Evolutionary conservation across 1,140 invertebrate genomes (phyloP).

Genomic region (Penaeus indicus): DNA sequence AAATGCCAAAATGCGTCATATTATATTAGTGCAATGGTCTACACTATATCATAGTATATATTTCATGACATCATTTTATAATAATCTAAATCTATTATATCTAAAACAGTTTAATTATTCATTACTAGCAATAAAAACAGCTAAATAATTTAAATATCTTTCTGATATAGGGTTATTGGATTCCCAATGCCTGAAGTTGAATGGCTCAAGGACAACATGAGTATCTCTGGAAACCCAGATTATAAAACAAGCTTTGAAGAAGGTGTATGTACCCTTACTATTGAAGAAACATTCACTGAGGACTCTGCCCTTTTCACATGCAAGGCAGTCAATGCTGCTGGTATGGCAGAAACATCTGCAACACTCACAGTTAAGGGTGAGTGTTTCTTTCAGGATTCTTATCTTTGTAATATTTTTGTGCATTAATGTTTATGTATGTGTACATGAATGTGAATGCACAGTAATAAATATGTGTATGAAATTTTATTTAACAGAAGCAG

Average conservation of each 20-base stretch:
- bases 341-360: conserved; percentile 81
- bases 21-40: too few relatives aligned
- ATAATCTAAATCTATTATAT: too few relatives aligned
- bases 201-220: conserved; percentile 82
- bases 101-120: neutral
- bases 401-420: neutral
- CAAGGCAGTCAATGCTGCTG: conserved; percentile 78
- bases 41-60: too few relatives aligned
- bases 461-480: neutral
- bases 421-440: neutral
- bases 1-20: too few relatives aligned
- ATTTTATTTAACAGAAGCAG: conserved; percentile 73
- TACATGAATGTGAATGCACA: neutral
- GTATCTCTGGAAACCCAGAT: conserved; percentile 79
- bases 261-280: conserved; percentile 77
- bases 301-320: conserved; percentile 86
- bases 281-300: conserved; percentile 86
- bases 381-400: neutral
- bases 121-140: neutral
- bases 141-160: conserved; percentile 52
- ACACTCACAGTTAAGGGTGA: conserved; percentile 82
- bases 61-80: too few relatives aligned
- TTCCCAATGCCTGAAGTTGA: conserved; percentile 75
- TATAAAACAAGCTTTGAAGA: conserved; percentile 74
- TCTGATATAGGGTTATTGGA: conserved; percentile 72